Evolutionary conservation across 2,797 vertebrate species (phyloP).

Genomic region (Antrozous pallidus): DNA sequence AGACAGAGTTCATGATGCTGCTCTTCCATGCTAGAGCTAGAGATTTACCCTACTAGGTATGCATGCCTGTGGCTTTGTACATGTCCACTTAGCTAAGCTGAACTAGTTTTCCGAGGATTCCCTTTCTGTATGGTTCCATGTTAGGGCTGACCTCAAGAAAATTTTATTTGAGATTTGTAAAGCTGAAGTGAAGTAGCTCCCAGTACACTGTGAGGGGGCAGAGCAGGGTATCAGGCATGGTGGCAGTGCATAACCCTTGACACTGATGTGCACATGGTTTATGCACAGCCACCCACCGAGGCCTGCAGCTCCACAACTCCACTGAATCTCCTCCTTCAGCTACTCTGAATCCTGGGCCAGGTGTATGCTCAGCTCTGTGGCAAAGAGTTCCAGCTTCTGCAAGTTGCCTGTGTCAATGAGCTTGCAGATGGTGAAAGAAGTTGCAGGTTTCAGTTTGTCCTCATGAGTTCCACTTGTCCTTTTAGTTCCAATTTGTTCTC

Average conservation of each 20-base stretch:
- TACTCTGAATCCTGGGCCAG: neutral
- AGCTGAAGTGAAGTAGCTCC: slow-evolving; percentile 24
- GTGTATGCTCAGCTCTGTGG: neutral
- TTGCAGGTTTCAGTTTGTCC: neutral
- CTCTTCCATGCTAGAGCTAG: slow-evolving; percentile 28
- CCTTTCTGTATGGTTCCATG: neutral
- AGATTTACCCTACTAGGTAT: neutral
- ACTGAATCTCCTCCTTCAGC: neutral
- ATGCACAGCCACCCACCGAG: neutral
- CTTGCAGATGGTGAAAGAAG: neutral
- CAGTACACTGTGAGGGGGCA: neutral
- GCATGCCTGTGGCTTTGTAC: neutral
- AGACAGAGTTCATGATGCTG: slow-evolving; percentile 27
- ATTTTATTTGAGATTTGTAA: neutral
- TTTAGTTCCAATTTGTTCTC: neutral
- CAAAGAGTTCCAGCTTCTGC: neutral
- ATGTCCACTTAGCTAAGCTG: neutral
- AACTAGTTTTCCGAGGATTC: slow-evolving; percentile 29
- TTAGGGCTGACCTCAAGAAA: slow-evolving; percentile 30
- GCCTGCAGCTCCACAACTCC: neutral
- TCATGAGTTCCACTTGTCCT: neutral
- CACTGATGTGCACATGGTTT: neutral
- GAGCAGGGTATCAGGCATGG: neutral
- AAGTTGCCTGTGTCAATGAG: neutral
- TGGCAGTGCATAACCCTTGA: neutral